Evolutionary conservation across 64 coral and sea anemone species (phyloP).

Genomic region (Stichodactyla helianthus): DNA sequence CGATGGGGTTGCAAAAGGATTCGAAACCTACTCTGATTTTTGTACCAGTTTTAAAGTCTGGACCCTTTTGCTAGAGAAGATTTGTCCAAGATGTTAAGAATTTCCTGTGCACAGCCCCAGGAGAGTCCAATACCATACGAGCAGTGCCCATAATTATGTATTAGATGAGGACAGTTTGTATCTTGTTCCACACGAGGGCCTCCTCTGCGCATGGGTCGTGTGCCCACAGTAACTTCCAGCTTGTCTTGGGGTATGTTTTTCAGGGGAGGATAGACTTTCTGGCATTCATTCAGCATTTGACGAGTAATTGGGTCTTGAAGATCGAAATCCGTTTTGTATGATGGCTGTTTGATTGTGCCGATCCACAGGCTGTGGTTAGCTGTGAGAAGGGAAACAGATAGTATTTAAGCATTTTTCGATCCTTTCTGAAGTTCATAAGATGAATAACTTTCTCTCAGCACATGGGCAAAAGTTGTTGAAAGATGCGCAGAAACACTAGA

Average conservation of each 20-base stretch:
- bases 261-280: neutral
- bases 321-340: constrained; percentile 14
- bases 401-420: neutral
- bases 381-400: neutral
- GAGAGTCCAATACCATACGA: neutral
- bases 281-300: constrained; percentile 8
- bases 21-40: no score
- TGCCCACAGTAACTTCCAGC: neutral
- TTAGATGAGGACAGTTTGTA: neutral
- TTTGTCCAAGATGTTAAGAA: neutral
- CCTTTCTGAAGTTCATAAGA: no score
- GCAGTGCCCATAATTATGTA: constrained; percentile 26
- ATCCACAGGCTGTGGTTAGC: neutral
- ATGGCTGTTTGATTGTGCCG: constrained; percentile 2
- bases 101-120: neutral
- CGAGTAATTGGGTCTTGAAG: neutral
- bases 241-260: constrained; percentile 6
- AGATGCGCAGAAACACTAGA: no score
- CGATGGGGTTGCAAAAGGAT: no score
- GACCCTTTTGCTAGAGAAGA: neutral
- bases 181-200: constrained; percentile 19
- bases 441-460: no score
- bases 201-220: neutral
- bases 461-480: no score
- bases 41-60: neutral